Evolutionary conservation across 2,888 invertebrate genomes (phyloP).

Genomic region (Charanyca ferruginea): DNA sequence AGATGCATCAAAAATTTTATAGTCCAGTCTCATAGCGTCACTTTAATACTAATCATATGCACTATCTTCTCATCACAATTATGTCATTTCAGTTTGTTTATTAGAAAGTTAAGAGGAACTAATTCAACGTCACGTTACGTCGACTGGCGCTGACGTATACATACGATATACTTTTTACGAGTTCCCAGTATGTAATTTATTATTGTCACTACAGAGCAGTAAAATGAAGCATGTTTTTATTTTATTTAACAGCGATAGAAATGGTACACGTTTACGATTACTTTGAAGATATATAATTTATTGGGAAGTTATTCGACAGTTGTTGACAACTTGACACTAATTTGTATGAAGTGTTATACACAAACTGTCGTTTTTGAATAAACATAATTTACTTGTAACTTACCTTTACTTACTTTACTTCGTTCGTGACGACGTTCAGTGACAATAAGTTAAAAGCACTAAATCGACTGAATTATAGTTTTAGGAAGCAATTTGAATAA

Average conservation of each 20-base stretch:
- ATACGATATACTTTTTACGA: constrained; percentile 85
- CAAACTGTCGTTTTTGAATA: constrained; percentile 32
- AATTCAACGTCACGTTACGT: constrained; percentile 84
- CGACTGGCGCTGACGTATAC: constrained; percentile 80
- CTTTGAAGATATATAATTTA: constrained; percentile 77
- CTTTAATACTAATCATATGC: constrained; percentile 64
- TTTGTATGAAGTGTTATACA: constrained; percentile 42
- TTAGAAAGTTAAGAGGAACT: constrained; percentile 80
- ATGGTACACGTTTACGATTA: constrained; percentile 74
- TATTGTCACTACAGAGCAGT: constrained; percentile 81
- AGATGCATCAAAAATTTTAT: constrained; percentile 45
- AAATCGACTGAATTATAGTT: constrained; percentile 19
- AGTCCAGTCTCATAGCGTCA: constrained; percentile 34
- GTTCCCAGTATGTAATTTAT: constrained; percentile 83
- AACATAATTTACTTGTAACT: too few species aligned
- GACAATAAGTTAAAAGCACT: constrained; percentile 2
- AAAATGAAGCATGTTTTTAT: constrained; percentile 78
- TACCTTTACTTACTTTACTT: too few species aligned
- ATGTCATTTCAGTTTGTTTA: constrained; percentile 78
- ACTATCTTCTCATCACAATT: constrained; percentile 65
- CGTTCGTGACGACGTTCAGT: constrained; percentile 12
- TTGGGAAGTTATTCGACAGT: constrained; percentile 65
- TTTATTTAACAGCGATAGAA: constrained; percentile 71
- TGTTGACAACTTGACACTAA: constrained; percentile 69
- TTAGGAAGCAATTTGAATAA: constrained; percentile 5